A percentile compares a stretch with the other conserved stretches of the same genome.
These are phyloP conservation scores for Phyllopteryx taeniolatus DNA, from an alignment of 2,113 vertebrate genomes.

Conservation along the genomic window DNA sequence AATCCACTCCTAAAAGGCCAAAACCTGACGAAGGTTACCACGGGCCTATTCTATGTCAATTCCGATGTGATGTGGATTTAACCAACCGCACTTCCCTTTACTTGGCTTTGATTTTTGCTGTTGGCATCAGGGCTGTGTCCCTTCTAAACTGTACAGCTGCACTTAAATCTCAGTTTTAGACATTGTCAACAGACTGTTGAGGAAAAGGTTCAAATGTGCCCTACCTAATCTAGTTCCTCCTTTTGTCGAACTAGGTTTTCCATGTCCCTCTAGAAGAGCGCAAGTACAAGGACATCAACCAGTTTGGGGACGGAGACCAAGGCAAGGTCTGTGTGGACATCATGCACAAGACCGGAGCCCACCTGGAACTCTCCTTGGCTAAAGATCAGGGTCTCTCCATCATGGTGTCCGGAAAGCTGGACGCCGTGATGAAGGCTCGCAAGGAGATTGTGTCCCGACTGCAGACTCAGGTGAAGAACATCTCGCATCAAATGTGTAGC, in stretches of 20 bases:
- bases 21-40: no score
- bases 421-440: conserved; percentile 98
- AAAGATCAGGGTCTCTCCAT: conserved; percentile 99
- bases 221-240: background rate
- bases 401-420: conserved; percentile 98
- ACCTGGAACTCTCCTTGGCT: conserved; percentile 95
- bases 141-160: no score
- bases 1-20: no score
- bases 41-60: no score
- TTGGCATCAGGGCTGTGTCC: no score
- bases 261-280: conserved; percentile 98
- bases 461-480: conserved; percentile 88
- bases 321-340: conserved; percentile 99
- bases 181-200: background rate
- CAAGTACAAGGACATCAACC: conserved; percentile 98
- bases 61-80: no score
- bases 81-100: no score
- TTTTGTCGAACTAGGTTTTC: conserved; percentile 80
- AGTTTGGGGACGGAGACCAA: conserved; percentile 98
- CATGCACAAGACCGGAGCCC: conserved; percentile 98
- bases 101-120: no score
- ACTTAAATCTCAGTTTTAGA: background rate
- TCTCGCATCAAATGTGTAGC: no score
- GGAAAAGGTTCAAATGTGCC: background rate
- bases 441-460: conserved; percentile 98